Evolutionary conservation across 2,113 vertebrate species (phyloP).

Genomic region (Pycnonotus jocosus): DNA sequence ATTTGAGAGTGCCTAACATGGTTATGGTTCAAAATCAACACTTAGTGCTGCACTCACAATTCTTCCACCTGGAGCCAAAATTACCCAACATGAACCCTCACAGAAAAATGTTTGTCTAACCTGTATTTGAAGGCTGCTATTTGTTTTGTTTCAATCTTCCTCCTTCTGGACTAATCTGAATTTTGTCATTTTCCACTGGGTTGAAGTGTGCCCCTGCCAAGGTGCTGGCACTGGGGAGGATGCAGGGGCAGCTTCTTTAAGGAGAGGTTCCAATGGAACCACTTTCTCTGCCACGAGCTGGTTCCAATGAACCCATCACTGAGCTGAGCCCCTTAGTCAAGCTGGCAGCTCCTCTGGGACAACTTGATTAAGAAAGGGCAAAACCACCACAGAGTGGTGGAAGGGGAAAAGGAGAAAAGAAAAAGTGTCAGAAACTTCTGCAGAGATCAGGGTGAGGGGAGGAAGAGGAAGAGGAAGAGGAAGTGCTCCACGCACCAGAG

Average conservation of each 20-base stretch:
- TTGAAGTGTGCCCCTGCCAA: not conserved
- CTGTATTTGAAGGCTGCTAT: not conserved
- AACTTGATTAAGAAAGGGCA: not conserved
- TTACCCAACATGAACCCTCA: rapidly evolving
- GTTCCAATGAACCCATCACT: not conserved
- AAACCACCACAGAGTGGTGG: rapidly evolving
- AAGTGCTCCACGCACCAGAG: not conserved
- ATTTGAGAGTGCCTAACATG: not conserved
- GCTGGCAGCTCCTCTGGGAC: not conserved
- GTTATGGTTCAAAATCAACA: not conserved
- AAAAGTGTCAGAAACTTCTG: not conserved
- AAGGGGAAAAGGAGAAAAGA: not conserved
- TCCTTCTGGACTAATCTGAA: not conserved
- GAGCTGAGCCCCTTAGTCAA: not conserved
- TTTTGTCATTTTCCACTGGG: not conserved
- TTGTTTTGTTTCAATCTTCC: not conserved
- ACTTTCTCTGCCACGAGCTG: rapidly evolving
- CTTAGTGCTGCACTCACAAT: not conserved
- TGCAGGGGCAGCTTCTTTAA: not conserved
- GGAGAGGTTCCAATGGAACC: not conserved
- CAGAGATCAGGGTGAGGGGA: not conserved
- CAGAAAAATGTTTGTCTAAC: not conserved
- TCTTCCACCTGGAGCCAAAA: not conserved
- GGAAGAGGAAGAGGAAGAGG: not conserved
- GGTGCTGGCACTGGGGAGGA: rapidly evolving